These are phyloP conservation scores for Petaurus breviceps DNA, from an alignment of 2,113 vertebrate genomes.

Conservation along the genomic window DNA sequence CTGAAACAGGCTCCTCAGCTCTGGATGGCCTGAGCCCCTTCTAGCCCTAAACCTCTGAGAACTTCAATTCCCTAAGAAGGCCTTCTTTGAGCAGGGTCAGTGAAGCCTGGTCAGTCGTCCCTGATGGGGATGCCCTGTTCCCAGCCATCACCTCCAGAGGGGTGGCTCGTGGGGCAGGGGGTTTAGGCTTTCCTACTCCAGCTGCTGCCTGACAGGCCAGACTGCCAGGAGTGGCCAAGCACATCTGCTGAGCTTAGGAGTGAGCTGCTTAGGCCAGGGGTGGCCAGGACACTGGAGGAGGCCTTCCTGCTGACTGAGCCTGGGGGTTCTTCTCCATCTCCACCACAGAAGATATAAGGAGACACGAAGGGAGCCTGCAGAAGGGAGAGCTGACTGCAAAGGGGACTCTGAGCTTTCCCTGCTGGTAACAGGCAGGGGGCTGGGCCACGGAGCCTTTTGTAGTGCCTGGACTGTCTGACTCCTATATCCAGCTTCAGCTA, in stretches of 20 bases:
- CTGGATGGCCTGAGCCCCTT: neutral
- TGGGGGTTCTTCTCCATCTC: neutral
- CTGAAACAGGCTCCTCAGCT: too few species aligned
- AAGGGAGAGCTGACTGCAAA: neutral
- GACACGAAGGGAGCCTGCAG: neutral
- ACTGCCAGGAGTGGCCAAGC: neutral
- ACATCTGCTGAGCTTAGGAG: neutral
- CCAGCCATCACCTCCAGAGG: neutral
- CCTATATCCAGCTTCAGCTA: neutral
- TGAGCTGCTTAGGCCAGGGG: neutral
- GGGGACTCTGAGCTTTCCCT: neutral
- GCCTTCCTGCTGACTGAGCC: too few species aligned
- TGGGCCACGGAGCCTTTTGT: too few species aligned
- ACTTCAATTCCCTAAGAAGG: neutral
- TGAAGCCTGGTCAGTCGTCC: neutral
- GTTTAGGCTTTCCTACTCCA: too few species aligned
- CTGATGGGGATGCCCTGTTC: neutral
- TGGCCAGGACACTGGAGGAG: neutral
- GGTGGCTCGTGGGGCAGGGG: too few species aligned
- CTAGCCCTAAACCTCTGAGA: neutral
- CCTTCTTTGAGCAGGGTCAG: neutral
- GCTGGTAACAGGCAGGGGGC: too few species aligned
- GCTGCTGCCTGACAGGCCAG: too few species aligned
- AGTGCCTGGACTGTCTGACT: neutral
- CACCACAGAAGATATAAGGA: neutral